Percentiles rank a stretch among this genome's conserved stretches.
Evolutionary conservation across 2,113 vertebrate genomes (phyloP).

Genomic region (Illadopsis cleaveri): DNA sequence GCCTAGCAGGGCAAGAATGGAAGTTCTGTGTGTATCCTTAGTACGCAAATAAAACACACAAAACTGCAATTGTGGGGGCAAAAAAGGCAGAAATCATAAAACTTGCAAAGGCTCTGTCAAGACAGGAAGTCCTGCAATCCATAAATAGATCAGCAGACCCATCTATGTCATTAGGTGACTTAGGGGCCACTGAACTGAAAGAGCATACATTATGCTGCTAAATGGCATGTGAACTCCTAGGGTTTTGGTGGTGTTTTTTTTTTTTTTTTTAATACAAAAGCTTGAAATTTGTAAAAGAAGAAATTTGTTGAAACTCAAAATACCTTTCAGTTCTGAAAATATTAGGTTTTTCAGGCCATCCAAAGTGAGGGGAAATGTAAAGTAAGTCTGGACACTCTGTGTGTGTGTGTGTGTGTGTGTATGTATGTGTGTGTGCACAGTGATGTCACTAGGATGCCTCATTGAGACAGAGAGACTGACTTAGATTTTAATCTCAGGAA

Average conservation of each 20-base stretch:
- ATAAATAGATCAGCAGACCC: slow-evolving; percentile 1
- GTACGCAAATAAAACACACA: neutral
- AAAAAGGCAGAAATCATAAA: neutral
- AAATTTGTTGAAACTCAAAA: neutral
- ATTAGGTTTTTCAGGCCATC: neutral
- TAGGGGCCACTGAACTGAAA: neutral
- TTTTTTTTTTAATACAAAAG: neutral
- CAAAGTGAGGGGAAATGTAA: neutral
- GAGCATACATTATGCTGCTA: neutral
- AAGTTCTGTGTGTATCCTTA: neutral
- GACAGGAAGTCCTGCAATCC: neutral
- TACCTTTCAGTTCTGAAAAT: neutral
- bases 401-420: too few relatives aligned
- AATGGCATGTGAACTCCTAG: neutral
- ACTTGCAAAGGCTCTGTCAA: neutral
- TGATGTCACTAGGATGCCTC: neutral
- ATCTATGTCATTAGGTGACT: neutral
- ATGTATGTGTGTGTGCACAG: too few relatives aligned
- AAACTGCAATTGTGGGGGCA: neutral
- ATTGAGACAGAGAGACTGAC: neutral
- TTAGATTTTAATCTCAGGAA: neutral
- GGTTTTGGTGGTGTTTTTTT: too few relatives aligned
- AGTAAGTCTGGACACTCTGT: neutral
- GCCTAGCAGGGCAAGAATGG: neutral
- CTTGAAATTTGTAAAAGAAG: neutral